Base-by-base conservation (phyloP, 2,888 invertebrate species). In the Liopterus haemorrhoidalis region DNA sequence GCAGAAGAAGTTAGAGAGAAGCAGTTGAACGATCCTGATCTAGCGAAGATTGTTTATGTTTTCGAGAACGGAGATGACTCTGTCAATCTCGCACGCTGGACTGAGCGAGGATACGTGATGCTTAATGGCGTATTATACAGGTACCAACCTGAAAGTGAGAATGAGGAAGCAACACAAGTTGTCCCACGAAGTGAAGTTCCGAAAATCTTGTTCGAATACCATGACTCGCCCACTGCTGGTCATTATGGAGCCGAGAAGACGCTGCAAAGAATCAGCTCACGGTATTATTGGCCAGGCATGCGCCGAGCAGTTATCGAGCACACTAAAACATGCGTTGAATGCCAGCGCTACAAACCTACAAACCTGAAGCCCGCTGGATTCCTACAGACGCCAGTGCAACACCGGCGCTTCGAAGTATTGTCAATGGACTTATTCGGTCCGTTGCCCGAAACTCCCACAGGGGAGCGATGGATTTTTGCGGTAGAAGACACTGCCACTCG, bases 391-490 rank as follows among this genome's bases (percentile, higher is more conserved):
- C n/a, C n/a, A n/a, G n/a, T n/a, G n/a, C n/a, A n/a, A n/a, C n/a
- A 27, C 43, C 5, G 18, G 33, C 22, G 41, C 49, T n/a, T 48
- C 11, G 52, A 52, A 20, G 41, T 38, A 2, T 2, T 54, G 0
- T 36, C 50, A 0, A 25, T 49, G 5, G 50, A 54, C 14, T 12
- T 55, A 1, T 49, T 49, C 5, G 51, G 51, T 2, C 52, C 48
- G 0, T 33, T 54, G 4, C 48, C 43, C 6, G 50, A 11, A 46
- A 52, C 5, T 28, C 46, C 3, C 41, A 44, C 2, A 47, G 41
- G 0, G 25, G 50, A 5, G 44, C 42, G 14, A 5, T 54, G 57
- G 21, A 45, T 28, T 14, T 28, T 4, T 14, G 12, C 12, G 5
- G 4, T 28, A 9, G 28, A 28, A 14, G 28, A 28, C n/a, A 9